Base-by-base conservation (phyloP, 2,797 vertebrate species). In the Melanotaenia nigrans region DNA sequence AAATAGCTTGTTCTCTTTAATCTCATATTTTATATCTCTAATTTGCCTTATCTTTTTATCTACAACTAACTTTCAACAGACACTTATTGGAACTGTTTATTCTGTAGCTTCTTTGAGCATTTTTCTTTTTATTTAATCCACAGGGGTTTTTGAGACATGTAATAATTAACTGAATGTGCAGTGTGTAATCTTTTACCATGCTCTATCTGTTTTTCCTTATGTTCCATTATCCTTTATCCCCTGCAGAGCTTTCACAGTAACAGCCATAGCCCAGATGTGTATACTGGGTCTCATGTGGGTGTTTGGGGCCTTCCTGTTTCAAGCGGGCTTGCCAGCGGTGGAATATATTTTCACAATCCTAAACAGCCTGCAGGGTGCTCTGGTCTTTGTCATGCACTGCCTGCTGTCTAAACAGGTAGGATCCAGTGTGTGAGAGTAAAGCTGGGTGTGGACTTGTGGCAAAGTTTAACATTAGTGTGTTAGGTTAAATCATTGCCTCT, bases 381-480 rank as follows among this genome's bases (percentile, higher is more conserved):
- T 96, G 76, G 89, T 97, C 71, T 97, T 96, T 16, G 0, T 96
- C 83, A 92, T 96, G 88, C 95, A 96, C 89, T 97, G 96, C 70
- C 85, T 97, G 8, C 86, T 96, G 80, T 96, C 95, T 8, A 96
- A 95, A 89, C 94, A 93, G 95, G 96, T 96, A 74, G 33, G 87
- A 56, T 14, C 2, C 54, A 12, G 30, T 28, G 6, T 51, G 11
- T 55, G 32, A 35, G 18, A 35, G 12, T 2, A 20, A 40, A 33
- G 54, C 3, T 45, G 7, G 1, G 1, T 2, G 3, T 35, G 12
- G 36, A 11, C 7, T 33, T 18, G 9, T 24, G 20, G 1, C 18
- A 22, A 33, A 45, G 2, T 42, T 13, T 11, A 7, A 38, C 2
- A 6, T 14, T 3, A 65, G 57, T 8, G 40, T 9, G 3, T 1